Evolutionary conservation across 2,113 vertebrate species (phyloP), one percentile per base, ranked within the genome.

Genomic region (Periophthalmus modestus): DNA sequence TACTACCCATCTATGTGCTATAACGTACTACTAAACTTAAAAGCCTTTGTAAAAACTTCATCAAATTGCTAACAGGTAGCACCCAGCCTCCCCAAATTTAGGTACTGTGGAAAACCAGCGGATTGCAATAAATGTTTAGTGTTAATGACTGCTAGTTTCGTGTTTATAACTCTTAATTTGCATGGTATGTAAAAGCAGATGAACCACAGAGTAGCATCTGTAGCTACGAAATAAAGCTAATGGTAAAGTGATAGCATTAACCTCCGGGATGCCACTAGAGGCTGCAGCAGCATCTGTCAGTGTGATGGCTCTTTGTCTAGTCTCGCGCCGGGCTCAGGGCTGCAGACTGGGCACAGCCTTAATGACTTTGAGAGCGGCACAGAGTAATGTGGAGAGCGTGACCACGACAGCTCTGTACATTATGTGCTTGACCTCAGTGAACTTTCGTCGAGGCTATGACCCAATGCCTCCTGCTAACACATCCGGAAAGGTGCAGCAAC

Each of bases 361-460:
- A 62, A 50, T 73, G 91, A 93, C 85, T 94, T 62, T 95, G 97
- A 98, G 96, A 96, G 97, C 96, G 95, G 85, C 95, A 96, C 94
- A 95, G 94, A 94, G 95, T 95, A 95, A 95, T 94, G 85, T 93
- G 73, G 83, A 93, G 96, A 96, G 96, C 94, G 94, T 95, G 93
- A 94, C 82, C 90, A 92, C 93, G 93, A 95, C 92, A 91, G 95
- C 97, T 96, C 96, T 92, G 97, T 96, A 96, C 95, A 94, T 94
- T 95, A 90, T 96, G 95, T 96, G 96, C 93, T 95, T 96, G 97
- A 96, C 95, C 97, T 98, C 96, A 95, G 82, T 72, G 79, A 93
- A 88, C 90, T 94, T 90, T 94, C 96, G 77, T 90, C 97, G 39
- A 80, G 46, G 71, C 50, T 47, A 15, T 91, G 90, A 92, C 94